phyloP scores from a whole-genome alignment of 1,140 invertebrate genomes.

The Drosophila mojavensis region DNA sequence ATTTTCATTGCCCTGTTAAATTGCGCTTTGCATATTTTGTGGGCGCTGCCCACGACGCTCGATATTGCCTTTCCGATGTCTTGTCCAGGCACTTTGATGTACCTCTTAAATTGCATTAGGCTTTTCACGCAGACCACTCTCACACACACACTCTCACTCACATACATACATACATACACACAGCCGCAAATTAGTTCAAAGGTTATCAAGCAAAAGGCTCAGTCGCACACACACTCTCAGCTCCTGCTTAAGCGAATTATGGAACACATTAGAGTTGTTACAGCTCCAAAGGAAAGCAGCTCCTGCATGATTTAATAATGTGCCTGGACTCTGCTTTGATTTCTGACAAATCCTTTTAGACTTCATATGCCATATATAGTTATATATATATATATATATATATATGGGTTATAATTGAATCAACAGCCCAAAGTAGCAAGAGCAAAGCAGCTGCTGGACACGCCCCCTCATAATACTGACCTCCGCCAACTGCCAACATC shows the following conservation, averaged over 20 bases:
- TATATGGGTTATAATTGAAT: slow-evolving; percentile 69
- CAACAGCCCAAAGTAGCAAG: slow-evolving; percentile 14
- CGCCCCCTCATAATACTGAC: slow-evolving; percentile 47
- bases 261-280: slow-evolving; percentile 57
- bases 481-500: slow-evolving; percentile 34
- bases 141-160: not conserved
- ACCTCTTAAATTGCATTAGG: slow-evolving; percentile 50
- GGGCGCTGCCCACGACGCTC: slow-evolving; percentile 19
- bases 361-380: not conserved
- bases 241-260: slow-evolving; percentile 66
- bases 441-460: slow-evolving; percentile 10
- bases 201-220: slow-evolving; percentile 41
- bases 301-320: slow-evolving; percentile 66
- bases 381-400: slow-evolving; percentile 3
- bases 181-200: slow-evolving; percentile 68
- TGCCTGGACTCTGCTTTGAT: slow-evolving; percentile 7
- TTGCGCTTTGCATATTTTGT: slow-evolving; percentile 73
- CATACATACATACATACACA: slow-evolving; percentile 10
- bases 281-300: slow-evolving; percentile 43
- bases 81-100: slow-evolving; percentile 44
- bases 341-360: slow-evolving; percentile 68
- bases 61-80: not conserved
- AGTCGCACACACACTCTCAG: slow-evolving; percentile 4
- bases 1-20: slow-evolving; percentile 64
- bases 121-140: slow-evolving; percentile 11